Evolutionary conservation across 2,888 invertebrate genomes (phyloP).

Genomic region (Xestia rhomboidea): DNA sequence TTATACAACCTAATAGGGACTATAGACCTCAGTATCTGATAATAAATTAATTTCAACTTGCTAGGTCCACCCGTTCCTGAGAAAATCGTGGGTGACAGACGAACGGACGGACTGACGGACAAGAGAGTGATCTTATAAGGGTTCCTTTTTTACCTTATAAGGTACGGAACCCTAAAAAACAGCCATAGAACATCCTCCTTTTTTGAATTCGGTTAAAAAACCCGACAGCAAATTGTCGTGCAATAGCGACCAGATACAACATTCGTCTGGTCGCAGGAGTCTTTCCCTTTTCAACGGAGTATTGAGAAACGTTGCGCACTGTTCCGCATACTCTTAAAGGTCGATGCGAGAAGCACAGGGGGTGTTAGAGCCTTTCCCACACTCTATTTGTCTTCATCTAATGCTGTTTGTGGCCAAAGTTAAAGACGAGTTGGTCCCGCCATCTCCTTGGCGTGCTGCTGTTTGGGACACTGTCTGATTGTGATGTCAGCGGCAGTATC

Average conservation of each 20-base stretch:
- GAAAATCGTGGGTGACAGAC: too few relatives aligned
- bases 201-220: background rate
- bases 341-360: background rate
- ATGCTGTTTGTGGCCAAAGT: background rate
- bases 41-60: too few relatives aligned
- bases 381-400: background rate
- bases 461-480: too few relatives aligned
- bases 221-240: background rate
- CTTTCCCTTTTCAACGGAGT: too few relatives aligned
- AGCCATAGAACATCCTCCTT: background rate
- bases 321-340: background rate
- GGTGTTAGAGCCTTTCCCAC: background rate
- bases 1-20: too few relatives aligned
- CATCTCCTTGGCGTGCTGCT: background rate
- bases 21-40: too few relatives aligned
- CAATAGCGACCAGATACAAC: background rate
- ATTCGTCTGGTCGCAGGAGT: background rate
- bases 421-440: background rate
- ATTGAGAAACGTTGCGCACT: background rate
- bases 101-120: too few relatives aligned
- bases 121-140: too few relatives aligned
- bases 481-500: too few relatives aligned
- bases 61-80: too few relatives aligned
- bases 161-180: too few relatives aligned
- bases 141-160: too few relatives aligned